phyloP scores from a whole-genome alignment of 2,113 vertebrate genomes.

The Gallinago undulata region DNA sequence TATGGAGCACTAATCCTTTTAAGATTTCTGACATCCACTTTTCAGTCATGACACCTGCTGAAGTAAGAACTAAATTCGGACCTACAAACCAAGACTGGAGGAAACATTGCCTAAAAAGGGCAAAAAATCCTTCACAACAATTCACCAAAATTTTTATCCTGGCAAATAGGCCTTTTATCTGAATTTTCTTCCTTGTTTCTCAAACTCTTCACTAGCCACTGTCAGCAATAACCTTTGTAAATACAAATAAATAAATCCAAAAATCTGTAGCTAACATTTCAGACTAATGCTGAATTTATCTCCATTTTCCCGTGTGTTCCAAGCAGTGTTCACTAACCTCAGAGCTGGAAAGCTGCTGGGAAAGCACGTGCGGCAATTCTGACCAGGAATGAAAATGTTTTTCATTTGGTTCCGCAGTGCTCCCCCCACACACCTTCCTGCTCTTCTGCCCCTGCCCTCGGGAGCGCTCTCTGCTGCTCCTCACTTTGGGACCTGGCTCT shows the following conservation, averaged over 20 bases:
- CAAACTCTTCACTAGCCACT: background rate
- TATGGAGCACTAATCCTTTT: conserved; percentile 34
- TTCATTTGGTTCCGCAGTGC: too few relatives aligned
- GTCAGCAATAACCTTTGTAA: background rate
- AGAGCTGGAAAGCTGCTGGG: background rate
- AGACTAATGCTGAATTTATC: background rate
- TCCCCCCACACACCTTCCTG: background rate
- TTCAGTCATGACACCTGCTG: background rate
- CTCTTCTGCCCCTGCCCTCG: rapidly evolving
- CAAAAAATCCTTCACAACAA: background rate
- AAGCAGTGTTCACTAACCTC: background rate
- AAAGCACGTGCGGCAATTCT: background rate
- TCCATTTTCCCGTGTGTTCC: background rate
- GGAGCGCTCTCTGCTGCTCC: background rate
- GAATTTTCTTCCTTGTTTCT: background rate
- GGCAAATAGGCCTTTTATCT: background rate
- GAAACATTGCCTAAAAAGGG: background rate
- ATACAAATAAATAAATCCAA: background rate
- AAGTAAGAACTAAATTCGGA: background rate
- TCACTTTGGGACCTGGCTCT: rapidly evolving
- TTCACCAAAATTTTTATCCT: background rate
- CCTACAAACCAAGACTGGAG: background rate
- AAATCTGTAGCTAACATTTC: background rate
- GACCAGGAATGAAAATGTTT: rapidly evolving
- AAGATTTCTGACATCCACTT: conserved; percentile 1